Base-by-base conservation (phyloP, 2,888 invertebrate genomes). In the Calameuta filiformis region DNA sequence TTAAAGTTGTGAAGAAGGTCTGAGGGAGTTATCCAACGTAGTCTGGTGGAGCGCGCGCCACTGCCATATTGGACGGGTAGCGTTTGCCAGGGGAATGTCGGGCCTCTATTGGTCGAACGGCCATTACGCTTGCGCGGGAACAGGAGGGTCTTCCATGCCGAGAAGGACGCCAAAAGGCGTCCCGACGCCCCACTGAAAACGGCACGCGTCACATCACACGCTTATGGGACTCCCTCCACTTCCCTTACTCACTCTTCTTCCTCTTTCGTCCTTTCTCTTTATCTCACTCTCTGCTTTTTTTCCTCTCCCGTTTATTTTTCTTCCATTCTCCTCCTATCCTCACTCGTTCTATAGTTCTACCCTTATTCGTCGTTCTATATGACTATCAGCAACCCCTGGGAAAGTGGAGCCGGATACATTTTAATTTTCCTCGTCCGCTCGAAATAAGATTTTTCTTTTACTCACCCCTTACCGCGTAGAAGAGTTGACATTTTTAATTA, bases 191-290 rank as follows among this genome's bases (percentile, higher is more conserved):
- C 84, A 84, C 83, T 86, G 85, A 88, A 89, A 89, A 87, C 87
- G 89, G 90, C 90, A 90, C 90, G 90, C 90, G 90, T 90, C 90
- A 80, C 88, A 83, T 85, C 85, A 79, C 83, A 83, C 82, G 73
- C 83, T 84, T 87, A 86, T 84, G 83, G 83, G 83, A 81, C 81
- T 75, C 74, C 77, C 81, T 75, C 79, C 77, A 80, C 78, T 78
- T 77, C 80, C 40, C 75, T 77, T 71, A 37, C 79, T 74, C 75
- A 3, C 77, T 74, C 79, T 73, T 74, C 75, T 74, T 73, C 75
- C 73, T 76, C 71, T 79, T 74, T 73, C 76, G 71, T 68, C 75
- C 73, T 82, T 30, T 75, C 76, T 79, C 77, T 73, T 40, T 15
- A 15, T 40, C 40, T 40, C 15, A 2, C 40, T 40, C 15, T 40